phyloP scores from a whole-genome alignment of 2,888 invertebrate genomes.

The Pheosia gnoma region DNA sequence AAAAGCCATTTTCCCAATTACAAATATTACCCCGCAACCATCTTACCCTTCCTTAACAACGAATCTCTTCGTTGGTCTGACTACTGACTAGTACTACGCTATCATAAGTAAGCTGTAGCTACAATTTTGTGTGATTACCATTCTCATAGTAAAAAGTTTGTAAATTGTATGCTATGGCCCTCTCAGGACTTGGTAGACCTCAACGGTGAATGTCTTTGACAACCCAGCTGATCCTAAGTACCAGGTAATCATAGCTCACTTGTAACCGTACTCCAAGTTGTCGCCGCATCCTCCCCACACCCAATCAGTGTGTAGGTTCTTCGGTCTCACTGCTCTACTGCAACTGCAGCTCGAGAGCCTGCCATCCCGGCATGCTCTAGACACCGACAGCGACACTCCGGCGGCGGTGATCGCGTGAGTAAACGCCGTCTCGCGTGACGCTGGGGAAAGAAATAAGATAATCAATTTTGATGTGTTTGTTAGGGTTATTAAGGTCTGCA shows the following conservation, averaged over 20 bases:
- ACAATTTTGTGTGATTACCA: background rate
- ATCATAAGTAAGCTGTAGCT: conserved; percentile 11
- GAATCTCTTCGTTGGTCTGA: background rate
- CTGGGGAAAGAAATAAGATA: conserved; percentile 65
- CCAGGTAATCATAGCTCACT: conserved; percentile 79
- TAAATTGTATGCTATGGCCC: background rate
- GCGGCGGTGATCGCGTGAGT: conserved; percentile 95
- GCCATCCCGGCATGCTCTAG: conserved; percentile 96
- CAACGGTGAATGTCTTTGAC: background rate
- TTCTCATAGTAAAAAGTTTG: background rate
- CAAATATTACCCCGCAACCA: background rate
- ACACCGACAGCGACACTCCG: conserved; percentile 93
- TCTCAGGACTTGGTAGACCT: background rate
- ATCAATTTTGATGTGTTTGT: conserved; percentile 9
- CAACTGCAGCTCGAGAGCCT: conserved; percentile 95
- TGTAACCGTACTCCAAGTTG: conserved; percentile 97
- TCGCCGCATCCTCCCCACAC: conserved; percentile 99
- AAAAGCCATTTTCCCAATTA: too few relatives aligned
- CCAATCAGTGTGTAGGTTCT: conserved; percentile 95
- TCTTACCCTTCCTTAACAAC: background rate
- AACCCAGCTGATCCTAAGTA: conserved; percentile 2
- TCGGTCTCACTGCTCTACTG: conserved; percentile 91
- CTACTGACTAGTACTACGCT: conserved; percentile 26
- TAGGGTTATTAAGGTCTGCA: background rate
- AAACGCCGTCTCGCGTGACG: conserved; percentile 95